A percentile compares a stretch with the other conserved stretches of the same genome.
Evolutionary conservation across 2,888 invertebrate species (phyloP).

Genomic region (Polydesmus complanatus): DNA sequence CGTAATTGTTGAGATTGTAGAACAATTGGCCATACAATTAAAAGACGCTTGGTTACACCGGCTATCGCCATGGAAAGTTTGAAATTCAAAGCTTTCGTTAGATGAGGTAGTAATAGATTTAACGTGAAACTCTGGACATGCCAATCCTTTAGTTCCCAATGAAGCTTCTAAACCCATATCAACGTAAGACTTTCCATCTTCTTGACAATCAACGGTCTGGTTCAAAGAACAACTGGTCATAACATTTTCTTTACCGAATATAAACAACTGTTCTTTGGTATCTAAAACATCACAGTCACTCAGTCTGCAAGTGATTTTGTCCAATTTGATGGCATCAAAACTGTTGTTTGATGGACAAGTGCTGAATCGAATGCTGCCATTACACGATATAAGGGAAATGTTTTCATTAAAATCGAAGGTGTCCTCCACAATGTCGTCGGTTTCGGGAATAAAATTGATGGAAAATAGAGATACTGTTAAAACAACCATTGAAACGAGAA

Average conservation of each 20-base stretch:
- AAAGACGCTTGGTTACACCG: neutral
- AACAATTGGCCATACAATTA: neutral
- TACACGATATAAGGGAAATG: neutral
- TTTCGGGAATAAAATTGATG: conserved; percentile 1
- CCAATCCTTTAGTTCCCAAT: neutral
- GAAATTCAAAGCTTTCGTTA: neutral
- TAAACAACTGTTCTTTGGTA: neutral
- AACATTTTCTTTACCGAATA: neutral
- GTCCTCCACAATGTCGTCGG: neutral
- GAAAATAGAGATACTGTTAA: neutral
- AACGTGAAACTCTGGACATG: neutral
- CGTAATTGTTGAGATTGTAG: neutral
- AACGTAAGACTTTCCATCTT: neutral
- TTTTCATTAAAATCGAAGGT: neutral
- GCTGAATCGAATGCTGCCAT: neutral
- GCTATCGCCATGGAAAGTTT: neutral
- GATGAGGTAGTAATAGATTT: neutral
- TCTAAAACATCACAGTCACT: neutral
- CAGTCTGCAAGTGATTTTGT: neutral
- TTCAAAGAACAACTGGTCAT: neutral
- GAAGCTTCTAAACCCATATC: neutral
- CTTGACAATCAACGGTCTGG: neutral
- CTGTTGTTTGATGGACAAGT: neutral
- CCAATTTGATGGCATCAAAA: neutral
- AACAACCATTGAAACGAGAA: neutral